Evolutionary conservation across 2,113 vertebrate genomes (phyloP), one percentile per base, ranked within the genome.

Genomic region (Podiceps cristatus): DNA sequence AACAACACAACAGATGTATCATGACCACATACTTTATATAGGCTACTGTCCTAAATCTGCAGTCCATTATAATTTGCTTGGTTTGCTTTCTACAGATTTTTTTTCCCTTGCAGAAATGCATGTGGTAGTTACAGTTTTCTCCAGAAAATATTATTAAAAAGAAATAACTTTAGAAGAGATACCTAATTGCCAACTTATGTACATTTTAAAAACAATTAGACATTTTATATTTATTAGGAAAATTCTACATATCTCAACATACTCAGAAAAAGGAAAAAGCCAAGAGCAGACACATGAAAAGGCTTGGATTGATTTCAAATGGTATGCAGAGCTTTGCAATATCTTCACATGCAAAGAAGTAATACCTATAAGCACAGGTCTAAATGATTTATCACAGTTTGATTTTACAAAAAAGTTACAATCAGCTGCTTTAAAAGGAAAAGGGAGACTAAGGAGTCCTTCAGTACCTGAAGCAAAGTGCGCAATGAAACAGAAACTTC

Each of bases 361-460:
- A 10, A 49, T 18, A 52, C 25, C 37, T 53, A 4, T 15, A 58
- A 77, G 37, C n/a, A 29, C 12, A 18, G 0, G 0, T 10, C 67
- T 66, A 40, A 58, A 82, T 52, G 45, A 58, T 64, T 90, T 63
- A 84, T 29, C 35, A 40, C 35, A 8, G 40, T 19, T 68, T 5
- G 5, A 15, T 24, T 62, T 49, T 8, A 45, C 5, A 50, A 40
- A 81, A n/a, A 63, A 25, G 35, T 18, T 74, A 67, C 56, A 63
- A 35, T 20, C 14, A 33, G 35, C n/a, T 56, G 10, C 44, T 88
- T 78, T 19, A 53, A 79, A 71, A 62, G 29, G 18, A 47, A 73
- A 77, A 62, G 14, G 28, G 56, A 88, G 14, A 13, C 29, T 23
- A 29, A 60, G 28, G 28, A 87, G 44, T 33, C 66, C 74, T 85